These are phyloP conservation scores for Dryas iulia DNA, from an alignment of 1,140 invertebrate genomes.

Conservation along the genomic window DNA sequence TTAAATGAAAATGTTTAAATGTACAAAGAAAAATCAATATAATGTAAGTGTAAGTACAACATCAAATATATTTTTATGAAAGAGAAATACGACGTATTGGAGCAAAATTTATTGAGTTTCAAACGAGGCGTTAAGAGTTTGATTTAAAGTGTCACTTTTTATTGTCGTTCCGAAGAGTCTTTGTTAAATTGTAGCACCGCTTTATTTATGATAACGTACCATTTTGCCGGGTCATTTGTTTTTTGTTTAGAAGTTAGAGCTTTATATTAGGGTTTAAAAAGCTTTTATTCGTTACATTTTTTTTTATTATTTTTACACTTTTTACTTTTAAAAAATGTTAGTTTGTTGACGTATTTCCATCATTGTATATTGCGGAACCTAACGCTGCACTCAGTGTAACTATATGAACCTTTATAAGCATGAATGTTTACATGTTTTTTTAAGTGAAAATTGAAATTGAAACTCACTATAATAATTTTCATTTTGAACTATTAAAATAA, in stretches of 20 bases:
- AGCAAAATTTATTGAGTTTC: conserved; percentile 48
- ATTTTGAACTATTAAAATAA: no score
- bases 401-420: no score
- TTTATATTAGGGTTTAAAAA: neutral
- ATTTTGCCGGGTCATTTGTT: conserved; percentile 53
- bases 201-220: conserved; percentile 53
- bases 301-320: neutral
- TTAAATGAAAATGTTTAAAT: no score
- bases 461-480: no score
- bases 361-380: no score
- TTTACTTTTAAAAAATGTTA: no score
- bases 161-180: conserved; percentile 36
- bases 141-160: conserved; percentile 37
- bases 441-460: no score
- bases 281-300: neutral
- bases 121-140: conserved; percentile 39
- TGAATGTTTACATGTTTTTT: no score
- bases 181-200: conserved; percentile 36
- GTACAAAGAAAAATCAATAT: neutral
- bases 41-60: neutral
- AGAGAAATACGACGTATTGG: conserved; percentile 24
- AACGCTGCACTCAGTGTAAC: no score
- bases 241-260: conserved; percentile 8
- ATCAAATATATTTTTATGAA: neutral
- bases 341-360: no score